phyloP scores from a whole-genome alignment of 2,797 vertebrate species.

The Crocodylus rhombifer region DNA sequence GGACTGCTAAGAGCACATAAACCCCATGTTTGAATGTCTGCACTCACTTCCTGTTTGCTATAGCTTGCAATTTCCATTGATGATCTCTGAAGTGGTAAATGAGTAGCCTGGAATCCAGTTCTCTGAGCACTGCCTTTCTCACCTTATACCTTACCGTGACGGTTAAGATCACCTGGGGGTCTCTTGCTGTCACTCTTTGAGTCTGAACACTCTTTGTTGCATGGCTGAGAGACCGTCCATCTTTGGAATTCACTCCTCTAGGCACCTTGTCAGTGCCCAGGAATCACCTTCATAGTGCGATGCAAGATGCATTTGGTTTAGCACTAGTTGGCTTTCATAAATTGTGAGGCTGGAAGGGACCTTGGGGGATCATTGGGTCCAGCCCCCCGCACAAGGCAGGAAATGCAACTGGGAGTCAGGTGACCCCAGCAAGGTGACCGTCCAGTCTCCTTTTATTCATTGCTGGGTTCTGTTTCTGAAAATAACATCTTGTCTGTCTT shows the following conservation, averaged over 20 bases:
- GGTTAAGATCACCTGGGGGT: background rate
- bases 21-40: background rate
- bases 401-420: no score
- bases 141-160: fast-evolving
- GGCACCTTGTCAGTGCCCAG: fast-evolving
- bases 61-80: background rate
- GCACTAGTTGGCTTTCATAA: background rate
- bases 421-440: background rate
- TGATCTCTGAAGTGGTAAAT: background rate
- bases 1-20: fast-evolving
- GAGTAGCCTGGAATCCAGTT: background rate
- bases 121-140: fast-evolving
- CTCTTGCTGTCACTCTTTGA: background rate
- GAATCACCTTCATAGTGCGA: background rate
- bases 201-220: fast-evolving
- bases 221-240: background rate
- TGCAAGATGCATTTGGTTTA: background rate
- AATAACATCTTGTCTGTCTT: slow-evolving; percentile 22
- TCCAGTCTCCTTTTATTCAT: slow-evolving; percentile 29
- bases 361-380: no score
- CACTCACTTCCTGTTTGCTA: background rate
- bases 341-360: no score
- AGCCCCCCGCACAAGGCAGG: no score
- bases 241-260: background rate
- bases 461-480: background rate